phyloP scores from a whole-genome alignment of 2,888 invertebrate species.

The Germaria angustata region DNA sequence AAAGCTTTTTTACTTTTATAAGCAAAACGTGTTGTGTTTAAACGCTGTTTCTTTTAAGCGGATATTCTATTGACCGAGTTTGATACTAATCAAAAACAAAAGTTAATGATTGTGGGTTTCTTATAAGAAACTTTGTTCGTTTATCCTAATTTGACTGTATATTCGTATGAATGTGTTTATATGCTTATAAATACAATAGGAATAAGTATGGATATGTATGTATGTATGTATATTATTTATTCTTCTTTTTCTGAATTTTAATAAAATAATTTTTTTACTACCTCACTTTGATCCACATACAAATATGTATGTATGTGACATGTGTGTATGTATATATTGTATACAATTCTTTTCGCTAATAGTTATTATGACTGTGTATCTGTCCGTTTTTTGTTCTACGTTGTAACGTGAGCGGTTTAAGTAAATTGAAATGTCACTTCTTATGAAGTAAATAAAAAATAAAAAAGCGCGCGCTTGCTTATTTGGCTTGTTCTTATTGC shows the following conservation, averaged over 20 bases:
- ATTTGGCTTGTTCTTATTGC: conserved; percentile 16
- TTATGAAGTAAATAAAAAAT: conserved; percentile 33
- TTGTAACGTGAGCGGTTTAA: conserved; percentile 63
- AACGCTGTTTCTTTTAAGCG: no score
- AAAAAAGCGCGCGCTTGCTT: conserved; percentile 23
- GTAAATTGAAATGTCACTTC: conserved; percentile 63
- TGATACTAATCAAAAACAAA: no score
- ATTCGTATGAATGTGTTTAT: neutral
- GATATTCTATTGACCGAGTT: no score
- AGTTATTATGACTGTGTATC: conserved; percentile 7
- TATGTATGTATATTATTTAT: neutral
- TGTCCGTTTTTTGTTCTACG: conserved; percentile 2
- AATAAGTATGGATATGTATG: neutral
- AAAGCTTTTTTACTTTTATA: no score
- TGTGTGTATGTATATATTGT: neutral
- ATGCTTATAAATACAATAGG: no score
- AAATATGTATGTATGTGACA: neutral
- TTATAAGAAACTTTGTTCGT: no score
- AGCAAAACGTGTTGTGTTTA: no score
- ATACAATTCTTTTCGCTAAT: neutral
- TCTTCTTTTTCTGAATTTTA: neutral
- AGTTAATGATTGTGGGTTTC: no score
- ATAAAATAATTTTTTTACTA: neutral
- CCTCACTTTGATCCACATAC: no score
- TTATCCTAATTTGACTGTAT: no score